Percentiles rank a stretch among this genome's conserved stretches.
These are phyloP conservation scores for Macquaria australasica DNA, from an alignment of 2,113 vertebrate species.

Conservation along the genomic window DNA sequence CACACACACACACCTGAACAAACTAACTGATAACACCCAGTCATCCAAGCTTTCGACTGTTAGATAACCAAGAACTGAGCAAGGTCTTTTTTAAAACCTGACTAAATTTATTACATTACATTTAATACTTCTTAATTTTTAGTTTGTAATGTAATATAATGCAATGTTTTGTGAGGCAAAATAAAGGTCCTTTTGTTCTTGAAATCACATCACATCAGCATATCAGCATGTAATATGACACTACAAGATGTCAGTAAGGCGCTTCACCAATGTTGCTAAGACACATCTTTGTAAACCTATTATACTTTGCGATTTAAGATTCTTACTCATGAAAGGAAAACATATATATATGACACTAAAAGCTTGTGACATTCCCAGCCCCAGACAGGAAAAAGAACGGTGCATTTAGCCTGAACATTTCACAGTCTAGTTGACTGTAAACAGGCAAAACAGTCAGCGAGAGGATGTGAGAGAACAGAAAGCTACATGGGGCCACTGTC, in stretches of 20 bases:
- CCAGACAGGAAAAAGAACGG: conserved; percentile 21
- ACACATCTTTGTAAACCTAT: conserved; percentile 37
- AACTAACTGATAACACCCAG: conserved; percentile 3
- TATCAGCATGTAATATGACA: conserved; percentile 38
- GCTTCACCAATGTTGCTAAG: conserved; percentile 11
- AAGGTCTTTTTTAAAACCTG: conserved; percentile 3
- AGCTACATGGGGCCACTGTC: conserved; percentile 22
- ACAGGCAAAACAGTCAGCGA: conserved; percentile 45
- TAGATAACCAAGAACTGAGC: background rate
- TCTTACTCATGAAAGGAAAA: conserved; percentile 11
- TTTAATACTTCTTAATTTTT: conserved; percentile 41
- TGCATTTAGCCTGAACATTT: conserved; percentile 53
- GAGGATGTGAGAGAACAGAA: conserved; percentile 8
- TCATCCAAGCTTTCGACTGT: background rate
- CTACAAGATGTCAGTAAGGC: conserved; percentile 3
- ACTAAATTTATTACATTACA: conserved; percentile 4
- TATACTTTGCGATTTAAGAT: conserved; percentile 1
- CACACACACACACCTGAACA: conserved; percentile 21
- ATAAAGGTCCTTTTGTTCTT: conserved; percentile 52
- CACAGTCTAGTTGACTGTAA: conserved; percentile 66
- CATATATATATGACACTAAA: background rate
- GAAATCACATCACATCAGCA: background rate
- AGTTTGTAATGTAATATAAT: conserved; percentile 26
- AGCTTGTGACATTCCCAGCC: conserved; percentile 8
- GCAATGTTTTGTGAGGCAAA: conserved; percentile 20